These are phyloP conservation scores for Papilio protenor DNA, from an alignment of 2,888 invertebrate species.

Conservation along the genomic window DNA sequence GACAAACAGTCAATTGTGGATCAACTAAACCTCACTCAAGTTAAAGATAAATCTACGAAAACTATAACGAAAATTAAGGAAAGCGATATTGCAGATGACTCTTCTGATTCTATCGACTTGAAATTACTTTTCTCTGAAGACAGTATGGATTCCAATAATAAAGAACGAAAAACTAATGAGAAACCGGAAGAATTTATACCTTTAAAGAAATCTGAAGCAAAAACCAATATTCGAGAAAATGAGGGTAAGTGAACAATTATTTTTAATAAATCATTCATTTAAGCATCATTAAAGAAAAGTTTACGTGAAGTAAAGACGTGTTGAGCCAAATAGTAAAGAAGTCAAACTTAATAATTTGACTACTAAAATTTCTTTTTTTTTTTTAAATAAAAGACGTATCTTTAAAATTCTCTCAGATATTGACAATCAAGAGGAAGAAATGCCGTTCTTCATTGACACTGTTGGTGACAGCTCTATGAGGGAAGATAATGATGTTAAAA, in stretches of 20 bases:
- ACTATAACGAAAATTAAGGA: conserved; percentile 47
- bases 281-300: neutral
- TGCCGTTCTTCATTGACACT: conserved; percentile 43
- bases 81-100: conserved; percentile 53
- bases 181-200: conserved; percentile 61
- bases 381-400: neutral
- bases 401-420: conserved; percentile 25
- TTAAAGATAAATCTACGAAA: conserved; percentile 52
- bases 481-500: neutral
- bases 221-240: conserved; percentile 62
- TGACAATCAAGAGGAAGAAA: conserved; percentile 24
- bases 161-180: conserved; percentile 44
- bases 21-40: conserved; percentile 70
- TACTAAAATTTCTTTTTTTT: neutral
- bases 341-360: neutral
- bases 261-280: neutral
- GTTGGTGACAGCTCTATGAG: conserved; percentile 34
- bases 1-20: conserved; percentile 64
- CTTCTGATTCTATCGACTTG: conserved; percentile 71
- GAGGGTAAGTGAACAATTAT: conserved; percentile 53
- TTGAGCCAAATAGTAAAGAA: neutral
- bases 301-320: neutral
- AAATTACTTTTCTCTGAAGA: conserved; percentile 73
- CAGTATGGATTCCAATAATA: conserved; percentile 55
- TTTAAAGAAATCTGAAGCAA: conserved; percentile 63